A percentile compares a stretch with the other conserved stretches of the same genome.
These are phyloP conservation scores for Cheilosia soror DNA, from an alignment of 2,888 invertebrate species.

Conservation along the genomic window DNA sequence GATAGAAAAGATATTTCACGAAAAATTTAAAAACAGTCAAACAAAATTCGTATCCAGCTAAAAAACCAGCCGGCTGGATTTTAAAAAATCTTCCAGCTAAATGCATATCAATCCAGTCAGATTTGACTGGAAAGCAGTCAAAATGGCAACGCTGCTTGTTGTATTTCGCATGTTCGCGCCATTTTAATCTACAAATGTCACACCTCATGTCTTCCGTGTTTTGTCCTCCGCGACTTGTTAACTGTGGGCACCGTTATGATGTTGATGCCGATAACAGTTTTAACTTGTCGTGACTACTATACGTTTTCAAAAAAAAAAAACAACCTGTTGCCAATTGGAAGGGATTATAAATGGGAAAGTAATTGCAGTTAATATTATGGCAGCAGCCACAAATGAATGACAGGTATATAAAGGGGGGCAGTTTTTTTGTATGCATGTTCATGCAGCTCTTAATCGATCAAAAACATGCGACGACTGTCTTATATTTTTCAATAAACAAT, in stretches of 20 bases:
- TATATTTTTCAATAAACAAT: background rate
- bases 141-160: too few relatives aligned
- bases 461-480: background rate
- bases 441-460: constrained; percentile 6
- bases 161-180: constrained; percentile 61
- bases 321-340: constrained; percentile 58
- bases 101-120: too few relatives aligned
- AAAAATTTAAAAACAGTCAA: too few relatives aligned
- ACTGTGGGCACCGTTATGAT: constrained; percentile 58
- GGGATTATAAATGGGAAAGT: constrained; percentile 51
- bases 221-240: constrained; percentile 60
- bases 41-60: too few relatives aligned
- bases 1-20: too few relatives aligned
- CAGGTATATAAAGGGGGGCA: background rate
- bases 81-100: too few relatives aligned
- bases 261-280: constrained; percentile 40
- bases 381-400: background rate
- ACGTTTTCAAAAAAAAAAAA: background rate
- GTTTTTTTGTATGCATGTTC: constrained; percentile 7
- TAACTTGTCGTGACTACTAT: constrained; percentile 31
- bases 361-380: constrained; percentile 47
- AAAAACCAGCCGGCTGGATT: too few relatives aligned
- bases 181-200: constrained; percentile 63
- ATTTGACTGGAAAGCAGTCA: too few relatives aligned
- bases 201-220: constrained; percentile 58